Evolutionary conservation across 2,888 invertebrate genomes (phyloP).

Genomic region (Xestia rhomboidea): DNA sequence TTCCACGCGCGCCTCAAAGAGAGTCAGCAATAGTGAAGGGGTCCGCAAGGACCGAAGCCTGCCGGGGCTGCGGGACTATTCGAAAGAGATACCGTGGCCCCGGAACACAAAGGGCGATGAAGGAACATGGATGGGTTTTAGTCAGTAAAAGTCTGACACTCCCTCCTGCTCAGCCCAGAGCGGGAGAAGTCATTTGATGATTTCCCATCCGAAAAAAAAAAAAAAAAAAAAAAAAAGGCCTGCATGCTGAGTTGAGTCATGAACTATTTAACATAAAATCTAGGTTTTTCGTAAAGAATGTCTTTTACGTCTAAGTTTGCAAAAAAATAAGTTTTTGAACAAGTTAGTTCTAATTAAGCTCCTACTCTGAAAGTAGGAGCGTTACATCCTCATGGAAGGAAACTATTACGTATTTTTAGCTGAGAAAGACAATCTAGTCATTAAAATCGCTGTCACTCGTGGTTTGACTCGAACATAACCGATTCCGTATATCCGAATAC

Average conservation of each 20-base stretch:
- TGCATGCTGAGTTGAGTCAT: background rate
- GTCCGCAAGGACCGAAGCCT: too few relatives aligned
- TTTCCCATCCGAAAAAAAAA: too few relatives aligned
- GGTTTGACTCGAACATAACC: slow-evolving; percentile 37
- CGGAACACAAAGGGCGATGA: too few relatives aligned
- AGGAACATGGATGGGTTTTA: too few relatives aligned
- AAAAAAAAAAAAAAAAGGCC: too few relatives aligned
- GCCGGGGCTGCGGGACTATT: too few relatives aligned
- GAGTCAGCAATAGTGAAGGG: too few relatives aligned
- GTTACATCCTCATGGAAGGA: background rate
- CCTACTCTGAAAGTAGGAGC: background rate
- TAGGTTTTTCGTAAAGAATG: background rate
- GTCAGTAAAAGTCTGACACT: too few relatives aligned
- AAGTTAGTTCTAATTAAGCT: background rate
- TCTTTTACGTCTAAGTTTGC: background rate
- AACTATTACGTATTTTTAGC: background rate
- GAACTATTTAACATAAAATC: background rate
- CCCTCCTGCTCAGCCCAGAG: too few relatives aligned
- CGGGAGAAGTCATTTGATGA: too few relatives aligned
- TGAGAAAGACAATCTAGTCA: background rate
- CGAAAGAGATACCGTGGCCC: too few relatives aligned
- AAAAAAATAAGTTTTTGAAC: background rate
- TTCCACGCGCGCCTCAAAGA: too few relatives aligned
- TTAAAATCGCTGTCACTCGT: slow-evolving; percentile 39
- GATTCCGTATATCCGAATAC: slow-evolving; percentile 60